Base-by-base conservation (phyloP, 2,797 vertebrate species). In the Huso huso region DNA sequence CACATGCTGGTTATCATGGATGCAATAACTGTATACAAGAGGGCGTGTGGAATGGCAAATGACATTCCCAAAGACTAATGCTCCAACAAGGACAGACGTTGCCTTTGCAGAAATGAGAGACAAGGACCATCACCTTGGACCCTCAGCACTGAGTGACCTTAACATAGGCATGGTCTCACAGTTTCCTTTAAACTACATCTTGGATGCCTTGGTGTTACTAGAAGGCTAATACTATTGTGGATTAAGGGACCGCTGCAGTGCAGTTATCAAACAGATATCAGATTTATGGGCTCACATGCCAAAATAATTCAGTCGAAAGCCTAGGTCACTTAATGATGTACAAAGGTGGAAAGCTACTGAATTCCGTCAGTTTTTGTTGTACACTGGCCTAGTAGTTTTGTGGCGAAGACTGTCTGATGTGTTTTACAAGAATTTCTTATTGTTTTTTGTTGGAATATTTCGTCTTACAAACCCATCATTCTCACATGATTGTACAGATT, bases 41-140 rank as follows among this genome's bases (percentile, higher is more conserved):
- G 18, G 18, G 18, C 2, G 18, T 18, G 18, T 18, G 18, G 18
- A 18, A 18, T 18, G 18, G 18, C 18, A 18, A 18, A 60, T 60
- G 58, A 60, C 58, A 60, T 60, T 60, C 15, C 58, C 58, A 11
- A 6, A 60, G 15, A 60, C 58, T 18, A 60, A 12, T 60, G 58
- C 58, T n/a, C 8, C 11, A n/a, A 7, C 12, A 1, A 8, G 52
- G 12, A 55, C 52, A 55, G 52, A 12, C 12, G 52, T 18, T 18
- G 18, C 18, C 18, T 18, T 18, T 18, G 18, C 18, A 18, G 18
- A 18, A 18, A 18, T 18, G 18, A 18, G 18, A 18, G 51, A 52
- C 51, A 7, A 52, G 11, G 51, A 52, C 51, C 51, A 52, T 52
- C 51, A 52, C 51, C 3, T 8, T 52, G 51, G 51, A 52, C 11